Conservation (phyloP, 2,888 invertebrate genomes). For the Panopea generosa region DNA sequence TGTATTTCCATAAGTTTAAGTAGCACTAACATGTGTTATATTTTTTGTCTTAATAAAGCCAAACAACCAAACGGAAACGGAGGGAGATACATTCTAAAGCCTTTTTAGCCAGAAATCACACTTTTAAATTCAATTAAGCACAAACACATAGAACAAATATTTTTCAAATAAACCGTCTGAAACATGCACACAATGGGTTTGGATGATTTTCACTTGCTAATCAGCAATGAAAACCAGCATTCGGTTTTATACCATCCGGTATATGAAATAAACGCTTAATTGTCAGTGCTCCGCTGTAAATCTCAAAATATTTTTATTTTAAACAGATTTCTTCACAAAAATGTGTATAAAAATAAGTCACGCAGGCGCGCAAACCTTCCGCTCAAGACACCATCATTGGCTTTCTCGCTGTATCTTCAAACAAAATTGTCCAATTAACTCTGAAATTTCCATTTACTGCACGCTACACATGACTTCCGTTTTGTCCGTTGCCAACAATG, state of each 20-base stretch:
- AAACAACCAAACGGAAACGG: too few species aligned
- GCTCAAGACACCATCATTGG: not conserved
- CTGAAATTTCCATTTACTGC: conserved; percentile 32
- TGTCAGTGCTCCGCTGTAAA: not conserved
- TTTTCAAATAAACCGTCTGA: too few species aligned
- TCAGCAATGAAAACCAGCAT: conserved; percentile 13
- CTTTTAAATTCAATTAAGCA: too few species aligned
- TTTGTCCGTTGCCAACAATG: conserved; percentile 33
- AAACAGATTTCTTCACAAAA: not conserved
- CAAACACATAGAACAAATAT: too few species aligned
- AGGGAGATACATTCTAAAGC: too few species aligned
- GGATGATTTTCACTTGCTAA: conserved; percentile 15
- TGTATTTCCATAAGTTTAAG: too few species aligned
- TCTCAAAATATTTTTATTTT: not conserved
- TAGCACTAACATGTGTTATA: too few species aligned
- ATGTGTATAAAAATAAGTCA: too few species aligned
- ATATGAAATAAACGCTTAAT: too few species aligned
- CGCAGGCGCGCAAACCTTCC: conserved; percentile 1
- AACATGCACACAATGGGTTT: not conserved
- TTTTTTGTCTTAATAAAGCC: too few species aligned
- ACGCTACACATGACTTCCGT: conserved; percentile 47
- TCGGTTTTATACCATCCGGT: not conserved
- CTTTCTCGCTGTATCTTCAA: conserved; percentile 32
- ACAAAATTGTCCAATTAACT: conserved; percentile 54
- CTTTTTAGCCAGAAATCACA: too few species aligned